Evolutionary conservation across 2,888 invertebrate species (phyloP), one percentile per base, ranked within the genome.

Genomic region (Allygus modestus): DNA sequence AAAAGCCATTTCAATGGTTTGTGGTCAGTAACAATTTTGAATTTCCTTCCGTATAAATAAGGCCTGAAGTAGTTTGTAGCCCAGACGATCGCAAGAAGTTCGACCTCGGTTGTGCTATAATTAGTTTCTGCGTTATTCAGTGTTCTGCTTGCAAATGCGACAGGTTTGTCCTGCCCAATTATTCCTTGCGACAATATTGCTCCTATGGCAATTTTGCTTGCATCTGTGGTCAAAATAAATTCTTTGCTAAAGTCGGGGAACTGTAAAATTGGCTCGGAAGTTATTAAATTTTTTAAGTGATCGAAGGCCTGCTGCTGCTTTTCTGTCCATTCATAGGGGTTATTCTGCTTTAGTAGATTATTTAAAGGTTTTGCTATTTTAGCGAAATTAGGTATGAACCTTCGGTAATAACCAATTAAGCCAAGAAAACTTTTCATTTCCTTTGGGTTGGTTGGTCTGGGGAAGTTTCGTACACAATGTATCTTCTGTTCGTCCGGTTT

Each of bases 311-410:
- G n/a, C 17, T n/a, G n/a, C n/a, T 79, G 61, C 17, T 61, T 51
- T 28, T 15, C 1, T 26, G 0, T 28, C 84, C 84, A 84, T 5
- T 20, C 33, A 37, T 41, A 84, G 0, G 20, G 11, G 17, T 0
- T 23, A 20, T 54, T 33, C 26, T 84, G 54, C n/a, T 54, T 69
- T 11, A 26, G 9, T 51, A 84, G 31, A 17, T 61, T 26, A 37
- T 28, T 71, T 17, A 84, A 31, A 5, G 84, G 81, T 37, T 81
- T 46, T 7, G 81, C 84, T 0, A 81, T 46, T 23, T 43, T 46
- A 15, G 84, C 65, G 23, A 71, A 84, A 84, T 77, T 61, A 81
- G 61, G n/a, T n/a, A n/a, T n/a, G n/a, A n/a, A n/a, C 37, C 71
- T 7, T 17, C 81, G 31, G 37, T 84, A 84, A 28, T 71, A 84